Evolutionary conservation across 2,113 vertebrate genomes (phyloP).

Genomic region (Neodontobutis hainanensis): DNA sequence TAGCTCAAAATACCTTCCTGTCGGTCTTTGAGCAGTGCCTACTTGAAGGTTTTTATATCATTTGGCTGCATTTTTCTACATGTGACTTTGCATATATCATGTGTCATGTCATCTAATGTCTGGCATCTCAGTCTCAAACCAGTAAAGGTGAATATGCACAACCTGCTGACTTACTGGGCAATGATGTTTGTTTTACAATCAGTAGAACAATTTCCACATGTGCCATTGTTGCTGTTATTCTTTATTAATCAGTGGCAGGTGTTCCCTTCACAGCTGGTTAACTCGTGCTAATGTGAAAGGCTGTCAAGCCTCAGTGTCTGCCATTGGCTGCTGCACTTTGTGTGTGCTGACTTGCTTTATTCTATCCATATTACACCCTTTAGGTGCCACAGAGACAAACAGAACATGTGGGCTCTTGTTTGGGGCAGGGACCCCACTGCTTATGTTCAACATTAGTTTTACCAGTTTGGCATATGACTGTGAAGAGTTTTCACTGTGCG

Average conservation of each 20-base stretch:
- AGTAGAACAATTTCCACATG: conserved; percentile 41
- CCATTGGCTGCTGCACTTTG: conserved; percentile 32
- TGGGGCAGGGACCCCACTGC: conserved; percentile 1
- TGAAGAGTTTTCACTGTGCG: too few relatives aligned
- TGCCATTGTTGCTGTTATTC: conserved; percentile 47
- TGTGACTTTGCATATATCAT: too few relatives aligned
- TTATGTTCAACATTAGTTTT: not conserved
- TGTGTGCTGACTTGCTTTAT: conserved; percentile 6
- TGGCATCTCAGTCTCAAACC: conserved; percentile 18
- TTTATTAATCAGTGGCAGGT: conserved; percentile 69
- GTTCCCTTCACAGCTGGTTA: conserved; percentile 72
- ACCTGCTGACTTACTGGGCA: conserved; percentile 12
- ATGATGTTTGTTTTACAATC: conserved; percentile 59
- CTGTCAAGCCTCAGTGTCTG: conserved; percentile 52
- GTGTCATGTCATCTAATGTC: not conserved
- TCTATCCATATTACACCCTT: conserved; percentile 44
- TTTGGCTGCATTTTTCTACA: too few relatives aligned
- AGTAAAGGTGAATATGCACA: not conserved
- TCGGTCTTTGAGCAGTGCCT: too few relatives aligned
- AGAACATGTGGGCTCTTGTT: conserved; percentile 10
- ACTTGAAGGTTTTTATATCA: too few relatives aligned
- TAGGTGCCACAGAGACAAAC: conserved; percentile 33
- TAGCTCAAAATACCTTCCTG: too few relatives aligned
- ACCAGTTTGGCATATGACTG: not conserved
- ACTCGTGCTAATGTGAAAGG: conserved; percentile 47